A percentile compares a stretch with the other conserved stretches of the same genome.
These are phyloP conservation scores for Neosalanx taihuensis DNA, from an alignment of 2,797 vertebrate species.

Conservation along the genomic window DNA sequence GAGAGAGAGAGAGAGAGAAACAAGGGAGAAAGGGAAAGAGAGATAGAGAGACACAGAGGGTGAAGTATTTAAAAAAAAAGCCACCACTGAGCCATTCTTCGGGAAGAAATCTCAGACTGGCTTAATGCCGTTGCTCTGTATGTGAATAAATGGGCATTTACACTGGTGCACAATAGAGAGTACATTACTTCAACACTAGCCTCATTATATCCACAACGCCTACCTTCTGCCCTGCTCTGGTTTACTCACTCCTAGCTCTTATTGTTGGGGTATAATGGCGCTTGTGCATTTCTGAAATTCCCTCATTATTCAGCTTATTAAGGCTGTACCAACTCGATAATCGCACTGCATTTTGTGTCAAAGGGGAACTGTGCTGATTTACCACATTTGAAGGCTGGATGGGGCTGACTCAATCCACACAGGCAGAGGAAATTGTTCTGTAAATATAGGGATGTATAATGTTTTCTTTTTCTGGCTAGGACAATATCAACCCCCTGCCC, in stretches of 20 bases:
- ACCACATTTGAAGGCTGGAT: conserved; percentile 79
- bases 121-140: conserved; percentile 93
- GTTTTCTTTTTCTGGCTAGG: conserved; percentile 44
- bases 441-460: conserved; percentile 62
- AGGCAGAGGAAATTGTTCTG: conserved; percentile 69
- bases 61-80: conserved; percentile 7
- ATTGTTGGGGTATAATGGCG: conserved; percentile 97
- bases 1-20: conserved; percentile 32
- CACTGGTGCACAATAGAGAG: conserved; percentile 93
- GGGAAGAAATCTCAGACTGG: conserved; percentile 85
- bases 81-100: conserved; percentile 85
- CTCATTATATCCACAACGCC: conserved; percentile 93
- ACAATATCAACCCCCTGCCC: conserved; percentile 33
- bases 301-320: conserved; percentile 99
- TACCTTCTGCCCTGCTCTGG: conserved; percentile 89
- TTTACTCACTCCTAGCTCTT: conserved; percentile 92
- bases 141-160: conserved; percentile 96
- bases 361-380: conserved; percentile 77
- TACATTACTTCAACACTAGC: conserved; percentile 94
- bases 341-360: conserved; percentile 80
- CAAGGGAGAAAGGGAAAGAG: conserved; percentile 15
- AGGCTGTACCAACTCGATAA: conserved; percentile 92
- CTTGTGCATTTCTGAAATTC: conserved; percentile 98
- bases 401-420: conserved; percentile 31
- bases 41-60: neutral